Evolutionary conservation across 2,113 vertebrate genomes (phyloP), one percentile per base, ranked within the genome.

Genomic region (Hyperopisus bebe): DNA sequence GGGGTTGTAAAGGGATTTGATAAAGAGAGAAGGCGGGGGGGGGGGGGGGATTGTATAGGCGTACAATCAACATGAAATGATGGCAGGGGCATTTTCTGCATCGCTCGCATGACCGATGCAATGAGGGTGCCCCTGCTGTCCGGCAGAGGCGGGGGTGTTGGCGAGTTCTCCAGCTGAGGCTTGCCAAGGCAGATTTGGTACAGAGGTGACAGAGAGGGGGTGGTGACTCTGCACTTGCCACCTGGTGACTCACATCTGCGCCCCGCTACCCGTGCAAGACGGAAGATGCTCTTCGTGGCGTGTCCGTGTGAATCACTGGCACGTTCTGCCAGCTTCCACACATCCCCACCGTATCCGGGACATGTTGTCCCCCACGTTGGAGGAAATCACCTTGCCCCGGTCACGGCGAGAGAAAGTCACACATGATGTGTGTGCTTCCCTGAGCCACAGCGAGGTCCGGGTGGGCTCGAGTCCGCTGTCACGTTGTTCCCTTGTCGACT

Each of bases 171-270:
- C 55, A 58, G 21, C 21, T 58, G 19, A 58, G 21, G 55, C 21
- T 19, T 1, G 15, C 51, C 51, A 53, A 5, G 17, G 6, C 53
- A 0, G 53, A 58, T 24, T 24, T 7, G 15, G 51, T 19, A 5
- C 5, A 4, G 51, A 50, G 48, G 48, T 53, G 51, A 19, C 15
- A 1, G 51, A 1, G 51, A 19, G 15, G 50, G 53, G 5, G 21
- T 0, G 9, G 24, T 62, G 58, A 62, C 55, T n/a, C 55, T 24
- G 58, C 58, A 27, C 24, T 62, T n/a, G 24, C 58, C 2, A 3
- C 8, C 58, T 62, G 89, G 90, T 92, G 93, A 91, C 66, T 91
- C 82, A 90, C 91, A 62, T 3, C 24, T n/a, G 55, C 24, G 21
- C 39, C n/a, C 35, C 15, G 88, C 89, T 86, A 92, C 53, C 89